A percentile compares a stretch with the other conserved stretches of the same genome.
phyloP scores from a whole-genome alignment of 2,888 invertebrate genomes.

The Uloborus plumipes region DNA sequence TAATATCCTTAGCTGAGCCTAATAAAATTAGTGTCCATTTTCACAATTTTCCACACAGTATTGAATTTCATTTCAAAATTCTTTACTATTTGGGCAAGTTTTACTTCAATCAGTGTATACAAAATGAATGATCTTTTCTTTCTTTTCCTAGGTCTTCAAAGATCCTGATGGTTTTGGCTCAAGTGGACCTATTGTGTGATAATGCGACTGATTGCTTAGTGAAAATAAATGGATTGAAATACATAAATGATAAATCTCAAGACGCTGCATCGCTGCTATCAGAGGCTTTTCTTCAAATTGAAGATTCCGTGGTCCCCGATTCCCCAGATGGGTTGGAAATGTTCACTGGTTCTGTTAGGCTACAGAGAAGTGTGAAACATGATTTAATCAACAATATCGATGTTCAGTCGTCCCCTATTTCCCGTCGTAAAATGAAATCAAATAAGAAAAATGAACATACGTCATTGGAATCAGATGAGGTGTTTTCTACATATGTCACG shows the following conservation, averaged over 20 bases:
- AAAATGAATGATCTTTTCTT: not conserved
- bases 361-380: slow-evolving; percentile 32
- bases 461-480: not conserved
- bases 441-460: slow-evolving; percentile 9
- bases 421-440: slow-evolving; percentile 5
- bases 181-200: slow-evolving; percentile 43
- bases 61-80: no score
- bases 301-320: not conserved
- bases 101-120: not conserved
- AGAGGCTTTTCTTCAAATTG: not conserved
- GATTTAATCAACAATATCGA: slow-evolving; percentile 23
- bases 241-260: slow-evolving; percentile 32
- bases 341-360: not conserved
- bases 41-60: no score
- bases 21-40: no score
- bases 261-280: slow-evolving; percentile 15
- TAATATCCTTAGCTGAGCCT: no score
- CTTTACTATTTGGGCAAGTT: no score
- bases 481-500: slow-evolving; percentile 14
- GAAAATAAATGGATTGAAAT: slow-evolving; percentile 46
- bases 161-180: slow-evolving; percentile 30
- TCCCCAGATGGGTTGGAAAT: slow-evolving; percentile 14
- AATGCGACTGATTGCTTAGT: slow-evolving; percentile 36
- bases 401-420: slow-evolving; percentile 42
- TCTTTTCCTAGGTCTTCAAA: slow-evolving; percentile 37